Evolutionary conservation across 2,113 vertebrate species (phyloP), one percentile per base, ranked within the genome.

Genomic region (Fukomys damarensis): DNA sequence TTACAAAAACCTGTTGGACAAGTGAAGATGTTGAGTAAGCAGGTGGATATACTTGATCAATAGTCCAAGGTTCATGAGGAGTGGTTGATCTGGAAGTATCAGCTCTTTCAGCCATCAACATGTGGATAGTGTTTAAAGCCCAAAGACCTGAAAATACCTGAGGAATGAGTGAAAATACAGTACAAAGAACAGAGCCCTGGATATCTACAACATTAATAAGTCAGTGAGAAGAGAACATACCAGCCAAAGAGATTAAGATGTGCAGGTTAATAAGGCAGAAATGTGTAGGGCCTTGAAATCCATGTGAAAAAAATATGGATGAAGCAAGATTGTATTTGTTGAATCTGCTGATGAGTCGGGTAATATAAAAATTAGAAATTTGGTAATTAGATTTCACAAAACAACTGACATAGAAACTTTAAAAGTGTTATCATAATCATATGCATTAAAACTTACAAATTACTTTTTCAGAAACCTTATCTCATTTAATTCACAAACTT

Each of bases 401-500:
- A 65, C 6, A 79, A 26, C 11, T 22, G 80, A 58, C 59, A 11
- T 70, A 68, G 63, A 59, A 61, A 68, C 65, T 85, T 80, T 54
- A 85, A 56, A 90, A 86, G 22, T 74, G 81, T 26, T 65, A 81
- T 52, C 59, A 65, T 74, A 86, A 59, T 24, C 41, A 74, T 41
- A 72, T 22, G 43, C n/a, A 63, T 81, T 93, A 83, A 56, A 93
- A 85, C 14, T 16, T 52, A 41, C 41, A 70, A 81, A 81, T 11
- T 1, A 66, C 13, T 30, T 85, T 72, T 83, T 22, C 41, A 54
- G 68, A 86, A 74, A 52, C 12, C 65, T 63, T 76, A 65, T 81
- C 20, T 91, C 17, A 63, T 91, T 94, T 87, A 94, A 87, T 74
- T 96, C 11, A 63, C 22, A 88, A 83, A 70, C 30, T 61, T 70